phyloP scores from a whole-genome alignment of 1,140 invertebrate genomes.

The Drosophila insularis region DNA sequence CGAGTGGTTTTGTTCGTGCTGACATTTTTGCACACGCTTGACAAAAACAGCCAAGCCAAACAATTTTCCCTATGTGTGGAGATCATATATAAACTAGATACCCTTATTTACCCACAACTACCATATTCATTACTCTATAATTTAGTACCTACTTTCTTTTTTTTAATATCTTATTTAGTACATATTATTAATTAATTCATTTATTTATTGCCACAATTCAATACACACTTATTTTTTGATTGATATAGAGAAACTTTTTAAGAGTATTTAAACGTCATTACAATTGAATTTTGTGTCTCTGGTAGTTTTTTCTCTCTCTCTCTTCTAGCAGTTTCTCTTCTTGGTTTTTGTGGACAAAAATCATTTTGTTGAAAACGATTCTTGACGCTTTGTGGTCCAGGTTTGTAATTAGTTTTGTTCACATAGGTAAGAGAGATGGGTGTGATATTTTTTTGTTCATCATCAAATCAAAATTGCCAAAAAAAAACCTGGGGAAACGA shows the following conservation, averaged over 20 bases:
- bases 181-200: too few relatives aligned
- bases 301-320: not conserved
- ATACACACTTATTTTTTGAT: too few relatives aligned
- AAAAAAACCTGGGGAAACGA: not conserved
- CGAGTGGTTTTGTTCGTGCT: slow-evolving; percentile 72
- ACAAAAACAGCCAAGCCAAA: slow-evolving; percentile 63
- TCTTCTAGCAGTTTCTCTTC: slow-evolving; percentile 14
- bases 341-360: slow-evolving; percentile 19
- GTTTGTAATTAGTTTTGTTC: slow-evolving; percentile 74
- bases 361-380: slow-evolving; percentile 58
- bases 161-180: too few relatives aligned
- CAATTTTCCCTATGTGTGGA: slow-evolving; percentile 25
- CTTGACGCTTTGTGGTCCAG: slow-evolving; percentile 60
- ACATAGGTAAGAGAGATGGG: slow-evolving; percentile 43
- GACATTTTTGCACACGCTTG: slow-evolving; percentile 71
- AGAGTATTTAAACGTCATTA: not conserved
- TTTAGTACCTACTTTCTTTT: too few relatives aligned
- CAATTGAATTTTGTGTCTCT: not conserved
- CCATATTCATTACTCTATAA: not conserved
- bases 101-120: not conserved
- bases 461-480: too few relatives aligned
- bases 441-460: not conserved
- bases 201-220: too few relatives aligned
- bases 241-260: not conserved
- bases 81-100: not conserved